These are phyloP conservation scores for Ascidia mentula DNA, from an alignment of 23 tunicate species.

Conservation along the genomic window DNA sequence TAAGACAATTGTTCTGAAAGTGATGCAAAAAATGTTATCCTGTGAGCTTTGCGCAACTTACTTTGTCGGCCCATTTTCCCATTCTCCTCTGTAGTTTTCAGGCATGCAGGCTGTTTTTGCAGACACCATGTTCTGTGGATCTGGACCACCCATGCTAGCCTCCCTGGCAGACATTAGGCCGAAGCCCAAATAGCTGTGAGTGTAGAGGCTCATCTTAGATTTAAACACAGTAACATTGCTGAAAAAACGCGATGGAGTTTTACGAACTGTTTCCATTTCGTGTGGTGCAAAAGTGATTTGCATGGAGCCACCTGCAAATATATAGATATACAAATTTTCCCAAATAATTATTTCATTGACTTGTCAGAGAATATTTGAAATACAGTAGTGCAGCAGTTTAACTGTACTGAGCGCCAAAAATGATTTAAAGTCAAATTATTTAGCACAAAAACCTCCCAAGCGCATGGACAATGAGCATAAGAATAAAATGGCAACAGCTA, in stretches of 20 bases:
- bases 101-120: conserved; percentile 58
- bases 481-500: no score
- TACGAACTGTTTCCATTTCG: conserved; percentile 17
- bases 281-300: conserved; percentile 71
- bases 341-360: no score
- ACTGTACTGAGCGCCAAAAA: no score
- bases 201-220: conserved; percentile 36
- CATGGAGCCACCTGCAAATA: conserved; percentile 72
- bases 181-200: conserved; percentile 73
- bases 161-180: conserved; percentile 77
- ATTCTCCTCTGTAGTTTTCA: conserved; percentile 12
- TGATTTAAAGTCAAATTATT: no score
- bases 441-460: no score
- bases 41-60: no score
- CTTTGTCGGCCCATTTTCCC: conserved; percentile 54
- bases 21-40: no score
- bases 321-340: neutral
- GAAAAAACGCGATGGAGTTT: conserved; percentile 22
- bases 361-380: no score
- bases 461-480: no score
- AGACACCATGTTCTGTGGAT: neutral
- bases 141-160: conserved; percentile 34
- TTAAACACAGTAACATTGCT: conserved; percentile 39
- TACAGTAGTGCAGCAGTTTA: no score
- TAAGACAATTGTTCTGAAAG: no score